These are phyloP conservation scores for Xenopus tropicalis DNA, from an alignment of 2,113 vertebrate genomes.

Conservation along the genomic window UCB_Xtro_10.0 CM004443.2:77971001-77971500, in stretches of 20 bases:
- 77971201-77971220: conserved; percentile 16
- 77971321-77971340: conserved; percentile 12
- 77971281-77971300: conserved; percentile 41
- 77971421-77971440: conserved; percentile 26
- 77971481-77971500: no score
- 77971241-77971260: conserved; percentile 18
- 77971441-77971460: no score
- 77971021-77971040: conserved; percentile 34
- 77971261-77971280: conserved; percentile 30
- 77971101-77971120: background rate
- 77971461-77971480: no score
- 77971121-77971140: conserved; percentile 35
- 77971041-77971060: background rate
- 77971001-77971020: conserved; percentile 27
- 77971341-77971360: conserved; percentile 20
- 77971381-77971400: conserved; percentile 18
- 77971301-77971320: conserved; percentile 19
- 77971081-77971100: conserved; percentile 33
- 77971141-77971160: conserved; percentile 41
- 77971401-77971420: conserved; percentile 21
- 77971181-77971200: background rate
- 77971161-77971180: conserved; percentile 43
- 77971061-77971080: conserved; percentile 26
- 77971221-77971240: conserved; percentile 41
- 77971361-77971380: conserved; percentile 34